A percentile compares a stretch with the other conserved stretches of the same genome.
phyloP scores from a whole-genome alignment of 2,797 vertebrate species.

The Antrozous pallidus region DNA sequence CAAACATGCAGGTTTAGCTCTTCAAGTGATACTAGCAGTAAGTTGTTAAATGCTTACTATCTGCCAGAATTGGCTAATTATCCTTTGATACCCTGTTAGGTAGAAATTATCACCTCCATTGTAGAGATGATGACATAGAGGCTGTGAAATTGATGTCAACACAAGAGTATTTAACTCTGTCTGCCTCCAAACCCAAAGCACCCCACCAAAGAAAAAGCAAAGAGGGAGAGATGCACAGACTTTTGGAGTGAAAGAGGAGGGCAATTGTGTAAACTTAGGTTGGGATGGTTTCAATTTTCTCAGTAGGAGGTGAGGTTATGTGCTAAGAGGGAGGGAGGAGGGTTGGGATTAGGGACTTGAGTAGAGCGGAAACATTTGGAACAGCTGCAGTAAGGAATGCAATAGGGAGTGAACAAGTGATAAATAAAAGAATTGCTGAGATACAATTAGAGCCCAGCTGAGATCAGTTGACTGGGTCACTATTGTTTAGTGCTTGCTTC shows the following conservation, averaged over 20 bases:
- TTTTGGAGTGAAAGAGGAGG: background rate
- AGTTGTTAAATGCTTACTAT: background rate
- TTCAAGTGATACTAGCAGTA: background rate
- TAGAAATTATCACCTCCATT: background rate
- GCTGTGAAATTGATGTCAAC: background rate
- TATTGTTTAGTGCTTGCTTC: constrained; percentile 48
- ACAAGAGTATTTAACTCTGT: background rate
- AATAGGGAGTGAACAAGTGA: constrained; percentile 69
- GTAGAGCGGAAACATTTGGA: constrained; percentile 63
- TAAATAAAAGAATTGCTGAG: constrained; percentile 70
- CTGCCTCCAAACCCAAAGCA: background rate
- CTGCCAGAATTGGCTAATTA: background rate
- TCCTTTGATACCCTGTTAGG: background rate
- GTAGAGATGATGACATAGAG: background rate
- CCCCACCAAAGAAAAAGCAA: background rate
- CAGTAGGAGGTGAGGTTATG: constrained; percentile 72
- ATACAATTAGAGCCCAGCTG: constrained; percentile 11
- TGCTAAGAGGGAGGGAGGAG: constrained; percentile 52
- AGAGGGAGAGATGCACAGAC: background rate
- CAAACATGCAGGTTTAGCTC: background rate
- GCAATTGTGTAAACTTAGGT: constrained; percentile 48
- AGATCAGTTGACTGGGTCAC: constrained; percentile 51
- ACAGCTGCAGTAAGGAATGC: constrained; percentile 72
- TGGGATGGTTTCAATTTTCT: constrained; percentile 76
- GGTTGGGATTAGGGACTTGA: constrained; percentile 63